phyloP scores from a whole-genome alignment of 92 coral and sea anemone species.

The Blastomussa wellsi region DNA sequence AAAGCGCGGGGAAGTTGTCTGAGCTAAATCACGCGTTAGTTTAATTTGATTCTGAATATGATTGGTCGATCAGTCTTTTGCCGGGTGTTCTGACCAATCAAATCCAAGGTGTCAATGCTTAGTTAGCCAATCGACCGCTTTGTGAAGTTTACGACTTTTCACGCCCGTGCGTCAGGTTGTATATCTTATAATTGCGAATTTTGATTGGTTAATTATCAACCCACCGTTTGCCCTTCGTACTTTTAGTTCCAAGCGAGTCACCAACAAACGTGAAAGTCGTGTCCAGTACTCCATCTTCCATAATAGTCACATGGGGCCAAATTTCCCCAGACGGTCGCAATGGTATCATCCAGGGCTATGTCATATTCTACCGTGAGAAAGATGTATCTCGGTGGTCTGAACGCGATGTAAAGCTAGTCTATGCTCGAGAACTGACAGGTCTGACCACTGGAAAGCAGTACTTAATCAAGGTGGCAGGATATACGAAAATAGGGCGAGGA shows the following conservation, averaged over 20 bases:
- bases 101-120: not conserved
- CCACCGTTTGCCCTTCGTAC: not conserved
- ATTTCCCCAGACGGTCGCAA: conserved; percentile 43
- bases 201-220: not conserved
- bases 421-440: conserved; percentile 17
- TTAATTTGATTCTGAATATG: not conserved
- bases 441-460: conserved; percentile 44
- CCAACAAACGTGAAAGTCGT: conserved; percentile 46
- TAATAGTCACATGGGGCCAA: conserved; percentile 45
- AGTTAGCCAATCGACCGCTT: not conserved
- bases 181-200: not conserved
- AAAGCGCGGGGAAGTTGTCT: not conserved
- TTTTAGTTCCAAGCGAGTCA: conserved; percentile 48
- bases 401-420: not conserved
- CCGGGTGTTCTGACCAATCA: not conserved
- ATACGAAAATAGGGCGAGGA: conserved; percentile 57
- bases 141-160: not conserved
- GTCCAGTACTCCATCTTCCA: conserved; percentile 41
- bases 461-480: conserved; percentile 60
- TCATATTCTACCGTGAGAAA: conserved; percentile 38
- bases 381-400: not conserved
- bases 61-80: not conserved
- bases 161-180: not conserved
- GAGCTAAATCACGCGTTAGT: not conserved
- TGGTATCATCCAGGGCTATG: conserved; percentile 49